phyloP scores from a whole-genome alignment of 2,888 invertebrate species.

The Acholoe squamosa region DNA sequence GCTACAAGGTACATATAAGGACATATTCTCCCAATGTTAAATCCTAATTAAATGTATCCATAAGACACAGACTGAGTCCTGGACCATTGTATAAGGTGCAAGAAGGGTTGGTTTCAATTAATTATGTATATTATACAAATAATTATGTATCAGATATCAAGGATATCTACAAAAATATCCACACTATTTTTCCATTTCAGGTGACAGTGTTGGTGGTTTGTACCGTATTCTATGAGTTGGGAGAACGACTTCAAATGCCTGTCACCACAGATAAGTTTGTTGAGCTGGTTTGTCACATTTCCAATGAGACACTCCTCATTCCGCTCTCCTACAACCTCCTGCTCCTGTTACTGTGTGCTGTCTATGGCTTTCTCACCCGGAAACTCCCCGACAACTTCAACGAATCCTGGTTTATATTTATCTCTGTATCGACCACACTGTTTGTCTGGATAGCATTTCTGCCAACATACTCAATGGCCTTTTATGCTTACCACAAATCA shows the following conservation, averaged over 20 bases:
- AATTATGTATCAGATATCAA: background rate
- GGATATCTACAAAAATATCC: background rate
- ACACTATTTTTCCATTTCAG: background rate
- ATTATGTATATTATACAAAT: background rate
- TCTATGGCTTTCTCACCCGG: slow-evolving; percentile 54
- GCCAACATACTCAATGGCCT: slow-evolving; percentile 57
- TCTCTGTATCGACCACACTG: slow-evolving; percentile 18
- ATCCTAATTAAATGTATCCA: too few species aligned
- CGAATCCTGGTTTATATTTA: slow-evolving; percentile 56
- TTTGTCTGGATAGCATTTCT: slow-evolving; percentile 52
- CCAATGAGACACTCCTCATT: background rate
- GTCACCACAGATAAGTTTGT: slow-evolving; percentile 38
- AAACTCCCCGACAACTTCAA: slow-evolving; percentile 62
- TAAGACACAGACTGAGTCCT: too few species aligned
- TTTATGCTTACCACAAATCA: slow-evolving; percentile 51
- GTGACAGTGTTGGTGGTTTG: background rate
- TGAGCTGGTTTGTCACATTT: slow-evolving; percentile 15
- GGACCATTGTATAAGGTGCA: too few species aligned
- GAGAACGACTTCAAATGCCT: slow-evolving; percentile 52
- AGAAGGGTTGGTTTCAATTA: too few species aligned
- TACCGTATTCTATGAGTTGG: background rate
- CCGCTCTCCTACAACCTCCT: slow-evolving; percentile 55
- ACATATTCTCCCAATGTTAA: too few species aligned
- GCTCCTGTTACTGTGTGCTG: slow-evolving; percentile 8
- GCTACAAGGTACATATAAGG: too few species aligned